Percentiles rank a stretch among this genome's conserved stretches.
Conservation (phyloP, 2,888 invertebrate species). For the Belgica antarctica region DNA sequence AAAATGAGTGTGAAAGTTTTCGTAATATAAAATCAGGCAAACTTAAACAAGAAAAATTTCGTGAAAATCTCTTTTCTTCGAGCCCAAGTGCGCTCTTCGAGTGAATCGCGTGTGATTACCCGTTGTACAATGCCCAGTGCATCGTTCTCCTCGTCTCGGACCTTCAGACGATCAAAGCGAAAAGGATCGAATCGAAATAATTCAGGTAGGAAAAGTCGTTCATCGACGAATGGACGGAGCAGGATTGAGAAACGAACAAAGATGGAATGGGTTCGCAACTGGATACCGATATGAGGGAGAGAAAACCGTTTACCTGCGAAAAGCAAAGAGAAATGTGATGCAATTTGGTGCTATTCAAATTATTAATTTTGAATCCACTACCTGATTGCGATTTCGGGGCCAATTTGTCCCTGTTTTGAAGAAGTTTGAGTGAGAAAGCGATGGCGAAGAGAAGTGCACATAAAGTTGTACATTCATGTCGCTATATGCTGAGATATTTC, state of each 20-base stretch:
- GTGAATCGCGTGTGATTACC: slow-evolving; percentile 50
- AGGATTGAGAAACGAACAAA: slow-evolving; percentile 1
- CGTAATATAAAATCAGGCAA: neutral
- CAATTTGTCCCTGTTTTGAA: neutral
- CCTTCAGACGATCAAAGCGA: slow-evolving; percentile 86
- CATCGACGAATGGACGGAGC: neutral
- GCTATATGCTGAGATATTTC: neutral
- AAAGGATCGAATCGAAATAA: slow-evolving; percentile 79
- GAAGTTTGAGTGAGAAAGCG: neutral
- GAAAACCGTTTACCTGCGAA: slow-evolving; percentile 30
- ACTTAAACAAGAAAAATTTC: slow-evolving; percentile 17
- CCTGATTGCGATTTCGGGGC: neutral
- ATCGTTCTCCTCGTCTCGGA: slow-evolving; percentile 89
- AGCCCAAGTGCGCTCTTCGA: neutral
- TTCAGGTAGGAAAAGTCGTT: slow-evolving; percentile 35
- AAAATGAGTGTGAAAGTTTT: slow-evolving; percentile 35
- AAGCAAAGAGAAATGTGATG: no score
- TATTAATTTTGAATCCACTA: slow-evolving; percentile 9
- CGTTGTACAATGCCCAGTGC: slow-evolving; percentile 77
- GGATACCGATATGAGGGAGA: neutral
- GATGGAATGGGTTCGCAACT: slow-evolving; percentile 15
- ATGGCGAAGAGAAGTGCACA: neutral
- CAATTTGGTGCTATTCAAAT: slow-evolving; percentile 13
- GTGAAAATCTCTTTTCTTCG: neutral
- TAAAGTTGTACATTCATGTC: neutral